A percentile compares a stretch with the other conserved stretches of the same genome.
Evolutionary conservation across 2,113 vertebrate species (phyloP).

Genomic region (Rhodinocichla rosea): DNA sequence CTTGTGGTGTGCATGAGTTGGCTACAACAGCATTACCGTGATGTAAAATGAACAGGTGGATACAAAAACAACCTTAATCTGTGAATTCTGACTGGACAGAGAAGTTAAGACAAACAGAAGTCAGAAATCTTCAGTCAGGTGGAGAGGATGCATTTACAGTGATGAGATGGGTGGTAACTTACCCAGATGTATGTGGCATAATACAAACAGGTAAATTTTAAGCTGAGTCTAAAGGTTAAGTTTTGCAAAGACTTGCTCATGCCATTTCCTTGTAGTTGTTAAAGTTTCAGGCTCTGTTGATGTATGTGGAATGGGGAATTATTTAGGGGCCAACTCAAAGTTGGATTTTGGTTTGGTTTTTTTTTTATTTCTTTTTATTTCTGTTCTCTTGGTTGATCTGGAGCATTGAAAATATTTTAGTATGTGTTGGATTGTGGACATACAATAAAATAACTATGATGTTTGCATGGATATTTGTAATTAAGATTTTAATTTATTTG

Average conservation of each 20-base stretch:
- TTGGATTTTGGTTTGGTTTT: neutral
- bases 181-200: accelerated
- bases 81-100: neutral
- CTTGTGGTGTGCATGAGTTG: neutral
- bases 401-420: neutral
- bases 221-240: neutral
- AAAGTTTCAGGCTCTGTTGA: neutral
- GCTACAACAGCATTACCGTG: accelerated
- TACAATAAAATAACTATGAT: neutral
- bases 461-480: neutral
- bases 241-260: neutral
- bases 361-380: neutral
- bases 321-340: neutral
- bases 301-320: neutral
- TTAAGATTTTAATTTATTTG: neutral
- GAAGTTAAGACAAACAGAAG: neutral
- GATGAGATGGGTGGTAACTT: neutral
- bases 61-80: neutral
- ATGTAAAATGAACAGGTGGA: neutral
- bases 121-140: neutral
- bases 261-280: neutral
- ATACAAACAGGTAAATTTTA: neutral
- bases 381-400: neutral
- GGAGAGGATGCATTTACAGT: neutral
- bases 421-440: neutral